Base-by-base conservation (phyloP, 1,140 invertebrate genomes). In the Ruditapes philippinarum region DNA sequence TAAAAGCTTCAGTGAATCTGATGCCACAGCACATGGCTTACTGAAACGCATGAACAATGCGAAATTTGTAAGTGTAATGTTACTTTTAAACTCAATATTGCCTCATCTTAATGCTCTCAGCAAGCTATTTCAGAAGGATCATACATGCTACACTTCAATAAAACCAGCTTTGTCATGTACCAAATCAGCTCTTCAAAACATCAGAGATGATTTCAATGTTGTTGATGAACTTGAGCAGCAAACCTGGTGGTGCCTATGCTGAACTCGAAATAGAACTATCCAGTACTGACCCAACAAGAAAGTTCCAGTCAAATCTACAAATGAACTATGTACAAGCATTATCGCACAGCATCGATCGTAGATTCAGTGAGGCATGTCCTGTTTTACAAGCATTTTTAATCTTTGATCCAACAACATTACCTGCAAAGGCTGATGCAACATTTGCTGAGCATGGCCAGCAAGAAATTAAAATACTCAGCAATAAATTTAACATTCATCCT, bases 61-160 rank as follows among this genome's bases (percentile, higher is more conserved):
- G 12, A 33, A 68, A 31, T 68, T 68, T 68, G 65, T 36, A 31
- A 31, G 31, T 25, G 33, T 3, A 11, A 7, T 38, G 4, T 2
- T 68, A 14, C 31, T 33, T 14, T 22, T 68, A 14, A 33, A 36
- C 22, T 31, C 4, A 11, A 68, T 68, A 5, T 31, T 68, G 25
- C 65, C 65, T 5, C 65, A 68, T 31, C 65, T 68, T 5, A 68
- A 68, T 68, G 36, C 65, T 31, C 65, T 68, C 11, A 68, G 65
- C 25, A 68, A 33, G 51, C n/a, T 57, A n/a, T 57, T 57, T 22
- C 51, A 57, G 19, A 57, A 57, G 19, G 51, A 57, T 3, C 51
- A 57, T 57, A 57, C 51, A 3, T 57, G 51, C 19, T 57, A 57
- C 19, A 11, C 19, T 14, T 57, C 51, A 5, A 57, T 57, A 5